phyloP scores from a whole-genome alignment of 2,113 vertebrate species.

The Crotophaga sulcirostris region DNA sequence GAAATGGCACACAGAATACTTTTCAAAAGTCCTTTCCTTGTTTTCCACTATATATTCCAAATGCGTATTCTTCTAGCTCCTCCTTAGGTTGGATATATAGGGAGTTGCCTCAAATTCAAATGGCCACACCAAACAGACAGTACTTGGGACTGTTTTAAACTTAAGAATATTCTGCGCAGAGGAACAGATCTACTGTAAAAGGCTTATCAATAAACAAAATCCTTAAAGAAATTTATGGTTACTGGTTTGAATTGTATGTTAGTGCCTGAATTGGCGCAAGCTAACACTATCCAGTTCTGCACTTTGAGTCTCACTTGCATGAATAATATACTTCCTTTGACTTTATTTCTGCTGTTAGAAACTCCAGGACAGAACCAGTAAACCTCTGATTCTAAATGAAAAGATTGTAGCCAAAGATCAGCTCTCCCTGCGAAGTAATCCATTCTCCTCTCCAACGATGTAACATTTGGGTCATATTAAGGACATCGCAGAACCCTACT shows the following conservation, averaged over 20 bases:
- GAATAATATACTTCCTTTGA: background rate
- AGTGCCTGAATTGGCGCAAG: background rate
- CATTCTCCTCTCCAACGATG: background rate
- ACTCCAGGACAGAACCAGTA: background rate
- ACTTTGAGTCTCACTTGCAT: background rate
- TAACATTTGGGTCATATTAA: slow-evolving; percentile 44
- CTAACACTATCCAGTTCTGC: background rate
- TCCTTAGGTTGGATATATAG: background rate
- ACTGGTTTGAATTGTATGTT: background rate
- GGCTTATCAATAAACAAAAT: background rate
- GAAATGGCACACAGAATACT: background rate
- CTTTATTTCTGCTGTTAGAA: background rate
- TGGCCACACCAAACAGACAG: background rate
- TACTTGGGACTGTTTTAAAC: background rate
- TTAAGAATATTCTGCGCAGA: background rate
- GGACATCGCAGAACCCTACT: slow-evolving; percentile 27
- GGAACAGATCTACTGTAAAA: background rate
- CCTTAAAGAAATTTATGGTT: background rate
- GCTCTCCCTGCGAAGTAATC: background rate
- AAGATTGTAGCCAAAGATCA: background rate
- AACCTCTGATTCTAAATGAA: background rate
- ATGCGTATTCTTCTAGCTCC: background rate
- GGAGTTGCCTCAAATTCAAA: background rate
- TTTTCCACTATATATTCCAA: background rate
- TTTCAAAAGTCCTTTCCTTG: background rate